These are phyloP conservation scores for Uria aalge DNA, from an alignment of 2,113 vertebrate species.

Conservation along the genomic window DNA sequence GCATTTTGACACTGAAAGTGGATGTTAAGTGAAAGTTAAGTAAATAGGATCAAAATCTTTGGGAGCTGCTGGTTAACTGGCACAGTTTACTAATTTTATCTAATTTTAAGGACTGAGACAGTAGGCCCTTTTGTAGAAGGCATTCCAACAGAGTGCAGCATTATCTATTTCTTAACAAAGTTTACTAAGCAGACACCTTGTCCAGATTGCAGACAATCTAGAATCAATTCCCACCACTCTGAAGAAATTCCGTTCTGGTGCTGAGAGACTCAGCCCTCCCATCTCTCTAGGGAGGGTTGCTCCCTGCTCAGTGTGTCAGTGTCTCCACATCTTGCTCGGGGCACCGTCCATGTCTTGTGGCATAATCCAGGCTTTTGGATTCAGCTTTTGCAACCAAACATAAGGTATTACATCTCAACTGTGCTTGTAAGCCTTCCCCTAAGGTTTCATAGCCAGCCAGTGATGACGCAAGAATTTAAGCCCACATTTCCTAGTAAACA, in stretches of 20 bases:
- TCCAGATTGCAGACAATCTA: background rate
- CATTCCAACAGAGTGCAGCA: background rate
- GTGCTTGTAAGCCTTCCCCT: background rate
- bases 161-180: background rate
- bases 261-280: background rate
- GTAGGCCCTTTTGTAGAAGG: background rate
- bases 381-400: background rate
- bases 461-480: background rate
- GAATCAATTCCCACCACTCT: background rate
- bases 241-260: background rate
- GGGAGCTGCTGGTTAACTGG: background rate
- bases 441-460: background rate
- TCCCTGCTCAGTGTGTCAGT: background rate
- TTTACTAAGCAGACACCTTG: background rate
- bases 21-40: background rate
- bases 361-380: background rate
- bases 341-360: background rate
- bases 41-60: background rate
- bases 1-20: background rate
- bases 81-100: background rate
- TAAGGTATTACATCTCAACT: background rate
- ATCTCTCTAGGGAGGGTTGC: background rate
- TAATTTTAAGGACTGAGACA: background rate
- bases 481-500: background rate
- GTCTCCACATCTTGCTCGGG: accelerated